These are phyloP conservation scores for Spodoptera frugiperda DNA, from an alignment of 1,140 invertebrate genomes.

Conservation along the genomic window DNA sequence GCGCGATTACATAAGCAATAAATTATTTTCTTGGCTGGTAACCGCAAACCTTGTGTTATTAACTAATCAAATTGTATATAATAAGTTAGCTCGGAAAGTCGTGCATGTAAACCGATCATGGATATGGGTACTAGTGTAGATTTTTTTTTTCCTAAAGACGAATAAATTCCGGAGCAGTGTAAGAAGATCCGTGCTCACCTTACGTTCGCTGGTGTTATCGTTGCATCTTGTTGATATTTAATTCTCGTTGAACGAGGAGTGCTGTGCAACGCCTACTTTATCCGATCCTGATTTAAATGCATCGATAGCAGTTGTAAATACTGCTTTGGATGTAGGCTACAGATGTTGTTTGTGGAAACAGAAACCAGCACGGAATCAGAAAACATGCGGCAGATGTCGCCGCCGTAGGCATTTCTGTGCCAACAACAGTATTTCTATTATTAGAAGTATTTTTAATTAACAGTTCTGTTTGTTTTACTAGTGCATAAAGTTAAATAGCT, in stretches of 20 bases:
- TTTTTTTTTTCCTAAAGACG: slow-evolving; percentile 11
- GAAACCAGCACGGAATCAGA: slow-evolving; percentile 5
- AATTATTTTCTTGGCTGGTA: slow-evolving; percentile 21
- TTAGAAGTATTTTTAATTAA: slow-evolving; percentile 3
- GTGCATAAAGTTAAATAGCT: slow-evolving; percentile 23
- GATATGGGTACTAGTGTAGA: slow-evolving; percentile 12
- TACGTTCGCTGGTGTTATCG: slow-evolving; percentile 35
- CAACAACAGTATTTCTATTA: slow-evolving; percentile 10
- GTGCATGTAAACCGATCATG: slow-evolving; percentile 19
- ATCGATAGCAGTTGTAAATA: slow-evolving; percentile 40
- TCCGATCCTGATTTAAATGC: slow-evolving; percentile 42
- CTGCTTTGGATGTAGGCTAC: slow-evolving; percentile 16
- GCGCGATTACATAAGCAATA: slow-evolving; percentile 8
- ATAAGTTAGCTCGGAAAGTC: slow-evolving; percentile 12
- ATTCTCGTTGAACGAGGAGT: slow-evolving; percentile 9
- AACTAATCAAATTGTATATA: slow-evolving; percentile 25
- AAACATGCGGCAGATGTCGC: not conserved
- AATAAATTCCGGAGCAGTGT: not conserved
- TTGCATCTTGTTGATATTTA: slow-evolving; percentile 41
- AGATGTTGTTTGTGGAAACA: slow-evolving; percentile 15
- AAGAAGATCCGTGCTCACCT: slow-evolving; percentile 20
- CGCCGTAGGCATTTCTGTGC: not conserved
- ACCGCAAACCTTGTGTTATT: slow-evolving; percentile 23
- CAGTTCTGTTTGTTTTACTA: slow-evolving; percentile 8
- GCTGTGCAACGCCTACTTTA: slow-evolving; percentile 40